phyloP scores from a whole-genome alignment of 2,888 invertebrate species.

The Nymphalis urticae region DNA sequence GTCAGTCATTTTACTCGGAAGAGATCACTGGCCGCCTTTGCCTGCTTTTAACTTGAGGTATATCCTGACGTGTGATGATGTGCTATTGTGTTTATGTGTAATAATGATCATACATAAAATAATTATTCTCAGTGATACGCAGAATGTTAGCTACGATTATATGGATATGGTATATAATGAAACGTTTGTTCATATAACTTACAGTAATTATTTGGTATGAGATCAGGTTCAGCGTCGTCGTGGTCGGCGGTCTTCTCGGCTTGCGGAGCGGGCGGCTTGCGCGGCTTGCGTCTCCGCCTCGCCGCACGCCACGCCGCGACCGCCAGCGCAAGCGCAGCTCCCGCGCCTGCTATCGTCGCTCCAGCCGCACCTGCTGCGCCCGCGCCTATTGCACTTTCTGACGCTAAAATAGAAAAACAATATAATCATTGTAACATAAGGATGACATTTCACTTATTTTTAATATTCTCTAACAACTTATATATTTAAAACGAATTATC shows the following conservation, averaged over 20 bases:
- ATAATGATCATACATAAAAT: too few species aligned
- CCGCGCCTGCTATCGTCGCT: constrained; percentile 59
- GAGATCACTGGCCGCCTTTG: too few species aligned
- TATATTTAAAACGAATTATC: too few species aligned
- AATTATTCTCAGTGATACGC: too few species aligned
- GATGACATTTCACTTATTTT: too few species aligned
- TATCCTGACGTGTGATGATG: too few species aligned
- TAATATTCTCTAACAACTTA: not conserved
- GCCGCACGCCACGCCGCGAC: constrained; percentile 55
- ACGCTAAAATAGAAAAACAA: constrained; percentile 48
- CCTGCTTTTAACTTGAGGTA: too few species aligned
- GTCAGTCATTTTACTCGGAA: too few species aligned
- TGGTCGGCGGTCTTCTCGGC: constrained; percentile 52
- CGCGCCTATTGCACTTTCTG: constrained; percentile 62
- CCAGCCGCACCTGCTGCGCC: constrained; percentile 62
- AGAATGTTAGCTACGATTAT: too few species aligned
- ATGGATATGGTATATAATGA: too few species aligned
- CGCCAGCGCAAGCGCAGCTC: constrained; percentile 50
- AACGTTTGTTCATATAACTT: constrained; percentile 43
- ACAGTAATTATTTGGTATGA: constrained; percentile 76
- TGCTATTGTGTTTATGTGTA: too few species aligned
- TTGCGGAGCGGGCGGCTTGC: constrained; percentile 44
- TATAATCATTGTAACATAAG: too few species aligned
- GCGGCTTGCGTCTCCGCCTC: constrained; percentile 46
- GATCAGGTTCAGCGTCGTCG: constrained; percentile 74